Evolutionary conservation across 2,113 vertebrate genomes (phyloP).

Genomic region (Miniopterus natalensis): DNA sequence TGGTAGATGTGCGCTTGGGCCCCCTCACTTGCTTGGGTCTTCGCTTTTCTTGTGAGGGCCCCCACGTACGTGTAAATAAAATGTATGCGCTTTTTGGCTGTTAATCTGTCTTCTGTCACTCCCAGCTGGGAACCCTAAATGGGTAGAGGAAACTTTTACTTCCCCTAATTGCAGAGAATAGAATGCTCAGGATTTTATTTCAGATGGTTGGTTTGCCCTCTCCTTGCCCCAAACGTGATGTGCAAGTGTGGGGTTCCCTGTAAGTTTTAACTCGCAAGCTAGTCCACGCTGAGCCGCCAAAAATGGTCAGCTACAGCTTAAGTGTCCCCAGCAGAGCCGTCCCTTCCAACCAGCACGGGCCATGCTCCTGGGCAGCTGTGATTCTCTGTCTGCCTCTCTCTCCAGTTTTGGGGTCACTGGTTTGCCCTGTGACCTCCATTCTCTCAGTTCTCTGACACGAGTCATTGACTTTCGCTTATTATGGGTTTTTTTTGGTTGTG

Average conservation of each 20-base stretch:
- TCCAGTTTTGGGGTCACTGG: background rate
- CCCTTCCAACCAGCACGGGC: fast-evolving
- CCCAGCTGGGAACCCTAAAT: background rate
- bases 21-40: background rate
- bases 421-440: background rate
- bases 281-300: background rate
- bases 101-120: background rate
- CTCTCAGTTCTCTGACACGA: background rate
- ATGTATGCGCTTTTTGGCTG: background rate
- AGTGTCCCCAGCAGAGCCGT: fast-evolving
- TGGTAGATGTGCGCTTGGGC: fast-evolving
- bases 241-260: background rate
- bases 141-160: background rate
- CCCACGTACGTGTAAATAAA: background rate
- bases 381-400: background rate
- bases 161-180: background rate
- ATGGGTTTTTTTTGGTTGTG: background rate
- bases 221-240: too few species aligned
- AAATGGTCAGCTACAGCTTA: fast-evolving
- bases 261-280: background rate
- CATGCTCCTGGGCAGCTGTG: fast-evolving
- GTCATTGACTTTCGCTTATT: background rate
- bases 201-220: too few species aligned
- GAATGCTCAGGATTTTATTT: background rate
- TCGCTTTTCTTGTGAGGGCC: background rate